Conservation (phyloP, 2,888 invertebrate species). For the Eupsilia transversa region DNA sequence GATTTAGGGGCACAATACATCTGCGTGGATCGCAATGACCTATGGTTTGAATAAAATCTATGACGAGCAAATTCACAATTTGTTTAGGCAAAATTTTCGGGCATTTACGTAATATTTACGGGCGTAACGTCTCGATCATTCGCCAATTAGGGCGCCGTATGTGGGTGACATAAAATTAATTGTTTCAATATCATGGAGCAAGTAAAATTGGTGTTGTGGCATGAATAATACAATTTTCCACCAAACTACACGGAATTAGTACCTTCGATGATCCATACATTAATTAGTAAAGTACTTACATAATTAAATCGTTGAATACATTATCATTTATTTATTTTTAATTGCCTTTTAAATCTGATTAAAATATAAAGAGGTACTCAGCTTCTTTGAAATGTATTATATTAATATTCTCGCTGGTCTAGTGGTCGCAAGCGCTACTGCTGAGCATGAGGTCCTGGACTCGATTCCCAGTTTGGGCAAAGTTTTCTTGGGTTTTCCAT, state of each 20-base stretch:
- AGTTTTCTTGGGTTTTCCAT: no score
- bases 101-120: conserved; percentile 18
- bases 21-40: not conserved
- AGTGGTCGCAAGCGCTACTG: no score
- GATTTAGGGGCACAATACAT: not conserved
- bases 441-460: no score
- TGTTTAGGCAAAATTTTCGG: conserved; percentile 8
- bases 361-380: no score
- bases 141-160: conserved; percentile 28
- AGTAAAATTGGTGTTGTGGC: conserved; percentile 8
- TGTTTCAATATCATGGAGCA: conserved; percentile 15
- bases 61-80: conserved; percentile 11
- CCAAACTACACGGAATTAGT: not conserved
- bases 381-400: no score
- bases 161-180: conserved; percentile 39
- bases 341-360: no score
- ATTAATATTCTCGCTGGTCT: no score
- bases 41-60: not conserved
- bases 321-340: no score
- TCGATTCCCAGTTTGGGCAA: no score
- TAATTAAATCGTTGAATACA: conserved; percentile 1
- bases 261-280: not conserved
- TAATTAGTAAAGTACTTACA: conserved; percentile 5
- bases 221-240: conserved; percentile 17
- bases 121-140: conserved; percentile 22